Conservation (phyloP, 2,888 invertebrate species). For the Peribatodes rhomboidaria region DNA sequence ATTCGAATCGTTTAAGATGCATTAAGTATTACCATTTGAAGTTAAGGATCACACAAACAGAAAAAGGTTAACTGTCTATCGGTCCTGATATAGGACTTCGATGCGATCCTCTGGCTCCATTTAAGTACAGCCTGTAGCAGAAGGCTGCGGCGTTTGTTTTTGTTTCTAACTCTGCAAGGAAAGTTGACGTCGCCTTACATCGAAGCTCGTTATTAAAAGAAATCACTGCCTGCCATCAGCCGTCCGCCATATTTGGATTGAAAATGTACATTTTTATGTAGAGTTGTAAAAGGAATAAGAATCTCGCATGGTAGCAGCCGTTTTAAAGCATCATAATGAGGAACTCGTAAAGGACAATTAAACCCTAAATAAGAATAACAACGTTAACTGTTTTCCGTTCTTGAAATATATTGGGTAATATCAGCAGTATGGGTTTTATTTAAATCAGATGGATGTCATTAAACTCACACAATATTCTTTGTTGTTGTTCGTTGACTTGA, state of each 20-base stretch:
- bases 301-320: slow-evolving; percentile 64
- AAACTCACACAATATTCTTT: background rate
- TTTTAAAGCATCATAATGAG: slow-evolving; percentile 59
- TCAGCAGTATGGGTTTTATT: background rate
- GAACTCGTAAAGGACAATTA: slow-evolving; percentile 48
- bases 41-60: slow-evolving; percentile 24
- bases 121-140: slow-evolving; percentile 21
- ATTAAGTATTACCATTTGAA: slow-evolving; percentile 26
- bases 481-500: background rate
- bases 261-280: slow-evolving; percentile 73
- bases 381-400: slow-evolving; percentile 28
- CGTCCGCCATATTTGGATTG: slow-evolving; percentile 75
- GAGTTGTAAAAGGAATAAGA: slow-evolving; percentile 69
- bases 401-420: slow-evolving; percentile 17
- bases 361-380: slow-evolving; percentile 38
- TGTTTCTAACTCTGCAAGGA: slow-evolving; percentile 79
- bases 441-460: background rate
- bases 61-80: slow-evolving; percentile 20
- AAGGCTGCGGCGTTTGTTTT: slow-evolving; percentile 56
- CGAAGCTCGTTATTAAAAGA: slow-evolving; percentile 75
- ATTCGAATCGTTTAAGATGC: background rate
- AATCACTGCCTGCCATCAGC: slow-evolving; percentile 74
- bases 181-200: slow-evolving; percentile 78
- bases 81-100: slow-evolving; percentile 14
- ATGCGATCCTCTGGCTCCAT: slow-evolving; percentile 20